Base-by-base conservation (phyloP, 2,113 vertebrate genomes). In the Anhinga anhinga region DNA sequence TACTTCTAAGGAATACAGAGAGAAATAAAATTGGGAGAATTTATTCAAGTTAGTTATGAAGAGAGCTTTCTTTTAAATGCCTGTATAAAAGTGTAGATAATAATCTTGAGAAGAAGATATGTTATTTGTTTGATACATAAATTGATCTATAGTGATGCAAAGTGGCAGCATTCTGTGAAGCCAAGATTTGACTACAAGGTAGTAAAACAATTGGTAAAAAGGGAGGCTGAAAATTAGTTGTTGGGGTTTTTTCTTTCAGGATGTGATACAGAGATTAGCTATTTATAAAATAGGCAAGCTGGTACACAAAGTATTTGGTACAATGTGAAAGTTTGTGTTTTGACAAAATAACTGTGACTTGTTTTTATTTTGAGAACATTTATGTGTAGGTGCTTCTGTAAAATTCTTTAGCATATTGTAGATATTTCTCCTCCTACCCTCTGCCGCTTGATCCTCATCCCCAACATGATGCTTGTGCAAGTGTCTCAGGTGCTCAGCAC, bases 11-110 rank as follows among this genome's bases (percentile, higher is more conserved):
- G 81, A 96, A 93, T 81, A 91, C 66, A 91, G 83, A 95, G 53
- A 81, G 78, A 96, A 97, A 96, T 96, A 96, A 95, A 97, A 95
- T 62, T 77, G 90, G 56, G 96, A 86, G 83, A 32, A 13, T 63
- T 84, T 71, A 96, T 96, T 86, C 58, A 91, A 19, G 55, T 86
- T 88, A 94, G 69, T 91, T 84, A 95, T 66, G 56, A 95, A 97
- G 92, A 95, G 72, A 97, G 76, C 82, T 95, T 88, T 88, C 86
- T 93, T 97, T 78, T 90, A 78, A 38, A 80, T 65, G 49, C 69
- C 56, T 88, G 8, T 82, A 16, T 83, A 63, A 65, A 78, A 62
- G 21, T 79, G 36, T 36, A 30, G 53, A 18, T 22, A 74, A 32
- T 69, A 65, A 56, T 47, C 29, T 45, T 42, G 20, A 80, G 47